Percentiles rank a stretch among this genome's conserved stretches.
phyloP scores from a whole-genome alignment of 1,140 invertebrate genomes.

The Uloborus diversus region DNA sequence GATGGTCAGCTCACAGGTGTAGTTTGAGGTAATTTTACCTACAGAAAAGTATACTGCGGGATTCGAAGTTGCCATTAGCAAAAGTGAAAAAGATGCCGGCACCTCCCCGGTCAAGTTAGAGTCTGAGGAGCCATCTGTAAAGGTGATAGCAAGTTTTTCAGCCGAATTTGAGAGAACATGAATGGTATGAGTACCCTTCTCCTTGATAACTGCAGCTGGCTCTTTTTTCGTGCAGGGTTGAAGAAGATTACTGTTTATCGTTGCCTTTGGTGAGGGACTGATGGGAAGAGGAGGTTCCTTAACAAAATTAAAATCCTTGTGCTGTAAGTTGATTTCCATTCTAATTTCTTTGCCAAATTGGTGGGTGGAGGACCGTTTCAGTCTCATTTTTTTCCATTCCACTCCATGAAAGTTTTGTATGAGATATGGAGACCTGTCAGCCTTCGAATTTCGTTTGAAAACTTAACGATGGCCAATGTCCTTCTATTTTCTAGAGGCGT shows the following conservation, averaged over 20 bases:
- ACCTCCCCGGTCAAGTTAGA: background rate
- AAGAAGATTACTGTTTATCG: constrained; percentile 8
- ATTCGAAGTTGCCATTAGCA: constrained; percentile 3
- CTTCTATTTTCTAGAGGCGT: too few relatives aligned
- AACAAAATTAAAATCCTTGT: background rate
- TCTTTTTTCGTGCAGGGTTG: constrained; percentile 28
- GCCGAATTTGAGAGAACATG: background rate
- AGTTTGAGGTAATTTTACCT: constrained; percentile 19
- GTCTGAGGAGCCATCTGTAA: constrained; percentile 5
- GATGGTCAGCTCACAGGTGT: constrained; percentile 10
- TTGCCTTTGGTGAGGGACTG: constrained; percentile 9
- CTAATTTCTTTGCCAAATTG: background rate
- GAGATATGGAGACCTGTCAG: background rate
- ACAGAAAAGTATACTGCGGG: background rate
- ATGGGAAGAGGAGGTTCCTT: background rate
- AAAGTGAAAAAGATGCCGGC: constrained; percentile 9
- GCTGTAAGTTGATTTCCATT: background rate
- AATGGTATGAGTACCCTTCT: background rate
- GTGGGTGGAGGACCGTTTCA: constrained; percentile 6
- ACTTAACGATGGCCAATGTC: too few relatives aligned
- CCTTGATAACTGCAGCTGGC: background rate
- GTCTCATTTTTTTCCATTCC: background rate
- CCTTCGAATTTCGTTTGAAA: background rate
- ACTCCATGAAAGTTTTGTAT: background rate
- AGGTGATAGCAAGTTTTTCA: constrained; percentile 3